phyloP scores from a whole-genome alignment of 2,113 vertebrate species.

The Trichomycterus rosablanca region DNA sequence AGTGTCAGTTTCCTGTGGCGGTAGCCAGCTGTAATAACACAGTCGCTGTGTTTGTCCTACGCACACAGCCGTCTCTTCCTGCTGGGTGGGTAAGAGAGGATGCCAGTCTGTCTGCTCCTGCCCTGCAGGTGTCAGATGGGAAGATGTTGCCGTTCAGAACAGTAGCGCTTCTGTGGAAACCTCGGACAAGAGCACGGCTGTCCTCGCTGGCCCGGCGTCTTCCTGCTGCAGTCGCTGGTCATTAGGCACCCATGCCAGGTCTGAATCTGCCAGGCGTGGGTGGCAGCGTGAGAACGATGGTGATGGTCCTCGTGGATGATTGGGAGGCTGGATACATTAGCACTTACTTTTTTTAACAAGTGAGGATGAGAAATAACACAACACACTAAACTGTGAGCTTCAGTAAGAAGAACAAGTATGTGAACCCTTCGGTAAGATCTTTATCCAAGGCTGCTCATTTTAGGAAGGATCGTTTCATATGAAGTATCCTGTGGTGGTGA shows the following conservation, averaged over 20 bases:
- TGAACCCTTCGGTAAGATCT: too few species aligned
- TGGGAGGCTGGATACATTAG: neutral
- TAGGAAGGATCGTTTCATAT: too few species aligned
- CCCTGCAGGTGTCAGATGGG: slow-evolving; percentile 50
- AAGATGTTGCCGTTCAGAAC: slow-evolving; percentile 32
- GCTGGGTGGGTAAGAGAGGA: slow-evolving; percentile 69
- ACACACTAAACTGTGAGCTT: too few species aligned
- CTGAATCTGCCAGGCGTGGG: slow-evolving; percentile 11
- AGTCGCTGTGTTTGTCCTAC: slow-evolving; percentile 63
- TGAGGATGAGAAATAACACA: too few species aligned
- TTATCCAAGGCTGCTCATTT: too few species aligned
- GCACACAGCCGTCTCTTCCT: slow-evolving; percentile 62
- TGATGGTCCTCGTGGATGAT: neutral
- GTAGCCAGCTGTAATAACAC: slow-evolving; percentile 58
- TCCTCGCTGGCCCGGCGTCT: slow-evolving; percentile 19
- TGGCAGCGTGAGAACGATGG: neutral
- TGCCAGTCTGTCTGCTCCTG: slow-evolving; percentile 55
- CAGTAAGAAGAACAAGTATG: too few species aligned
- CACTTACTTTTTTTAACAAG: too few species aligned
- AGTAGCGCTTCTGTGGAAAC: slow-evolving; percentile 30
- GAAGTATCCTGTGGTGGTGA: too few species aligned
- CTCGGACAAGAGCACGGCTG: slow-evolving; percentile 2
- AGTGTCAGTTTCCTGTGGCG: slow-evolving; percentile 60
- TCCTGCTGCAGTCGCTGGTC: slow-evolving; percentile 5
- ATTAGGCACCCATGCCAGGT: slow-evolving; percentile 24